Percentiles rank a stretch among this genome's conserved stretches.
These are phyloP conservation scores for Drosophila subobscura DNA, from an alignment of 1,140 invertebrate species.

Conservation along the genomic window DNA sequence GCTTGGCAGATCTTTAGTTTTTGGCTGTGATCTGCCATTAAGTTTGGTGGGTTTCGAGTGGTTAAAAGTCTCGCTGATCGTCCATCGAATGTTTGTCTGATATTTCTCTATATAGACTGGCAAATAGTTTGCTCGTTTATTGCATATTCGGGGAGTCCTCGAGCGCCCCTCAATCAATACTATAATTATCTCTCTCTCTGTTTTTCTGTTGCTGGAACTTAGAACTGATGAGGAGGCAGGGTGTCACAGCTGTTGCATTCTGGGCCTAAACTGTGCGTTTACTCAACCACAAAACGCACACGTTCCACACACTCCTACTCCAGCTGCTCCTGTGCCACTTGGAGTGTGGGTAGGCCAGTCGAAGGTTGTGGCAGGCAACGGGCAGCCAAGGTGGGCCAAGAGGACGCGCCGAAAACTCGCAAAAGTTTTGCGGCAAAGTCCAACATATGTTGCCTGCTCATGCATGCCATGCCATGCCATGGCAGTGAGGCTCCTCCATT, in stretches of 20 bases:
- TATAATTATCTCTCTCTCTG: too few relatives aligned
- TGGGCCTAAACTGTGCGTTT: slow-evolving; percentile 73
- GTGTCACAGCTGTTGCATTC: slow-evolving; percentile 72
- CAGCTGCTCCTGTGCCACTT: not conserved
- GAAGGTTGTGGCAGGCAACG: not conserved
- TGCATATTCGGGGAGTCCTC: too few relatives aligned
- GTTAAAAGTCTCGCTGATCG: too few relatives aligned
- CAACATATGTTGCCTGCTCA: slow-evolving; percentile 77
- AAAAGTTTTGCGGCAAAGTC: slow-evolving; percentile 71
- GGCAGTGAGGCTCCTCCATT: not conserved
- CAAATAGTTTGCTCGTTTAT: too few relatives aligned
- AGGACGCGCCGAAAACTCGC: slow-evolving; percentile 47
- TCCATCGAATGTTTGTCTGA: too few relatives aligned
- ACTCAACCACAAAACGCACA: slow-evolving; percentile 72
- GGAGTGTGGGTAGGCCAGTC: not conserved
- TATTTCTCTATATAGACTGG: too few relatives aligned
- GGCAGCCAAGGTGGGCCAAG: slow-evolving; percentile 31
- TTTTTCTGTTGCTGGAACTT: too few relatives aligned
- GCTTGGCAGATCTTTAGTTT: too few relatives aligned
- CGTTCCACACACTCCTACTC: slow-evolving; percentile 41
- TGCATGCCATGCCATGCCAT: slow-evolving; percentile 39
- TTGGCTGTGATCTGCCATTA: too few relatives aligned
- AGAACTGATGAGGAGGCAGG: not conserved
- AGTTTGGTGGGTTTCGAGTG: too few relatives aligned
- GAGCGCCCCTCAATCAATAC: too few relatives aligned